Percentiles rank a stretch among this genome's conserved stretches.
phyloP scores from a whole-genome alignment of 2,797 vertebrate genomes.

The Molossus alvarezi region DNA sequence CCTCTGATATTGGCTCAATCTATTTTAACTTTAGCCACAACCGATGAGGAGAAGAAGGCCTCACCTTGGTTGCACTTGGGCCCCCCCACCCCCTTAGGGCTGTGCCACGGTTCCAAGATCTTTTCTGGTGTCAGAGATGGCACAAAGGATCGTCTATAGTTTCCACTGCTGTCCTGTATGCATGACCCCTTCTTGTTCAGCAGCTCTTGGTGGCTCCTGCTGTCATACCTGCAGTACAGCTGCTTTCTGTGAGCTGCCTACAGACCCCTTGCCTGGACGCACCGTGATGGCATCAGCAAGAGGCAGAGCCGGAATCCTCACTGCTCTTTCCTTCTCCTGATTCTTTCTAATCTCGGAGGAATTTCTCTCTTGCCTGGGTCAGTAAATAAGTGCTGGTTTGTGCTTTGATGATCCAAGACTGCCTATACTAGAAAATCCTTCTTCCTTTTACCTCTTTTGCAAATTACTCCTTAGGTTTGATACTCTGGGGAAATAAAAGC shows the following conservation, averaged over 20 bases:
- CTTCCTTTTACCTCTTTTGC: constrained; percentile 40
- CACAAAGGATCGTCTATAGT: not conserved
- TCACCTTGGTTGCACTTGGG: not conserved
- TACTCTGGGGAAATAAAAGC: constrained; percentile 66
- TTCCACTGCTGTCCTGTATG: not conserved
- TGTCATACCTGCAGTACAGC: not conserved
- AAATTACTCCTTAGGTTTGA: constrained; percentile 41
- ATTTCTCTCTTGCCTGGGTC: not conserved
- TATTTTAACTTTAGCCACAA: not conserved
- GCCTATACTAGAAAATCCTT: not conserved
- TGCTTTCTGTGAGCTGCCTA: not conserved
- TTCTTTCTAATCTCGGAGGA: not conserved
- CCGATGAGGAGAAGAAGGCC: not conserved
- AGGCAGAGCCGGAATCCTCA: not conserved
- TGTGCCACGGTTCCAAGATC: not conserved
- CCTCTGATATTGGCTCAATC: not conserved
- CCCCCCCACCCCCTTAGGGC: not conserved
- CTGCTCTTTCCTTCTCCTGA: not conserved
- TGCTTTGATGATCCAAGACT: not conserved
- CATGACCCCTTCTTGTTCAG: not conserved
- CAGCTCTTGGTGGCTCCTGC: not conserved
- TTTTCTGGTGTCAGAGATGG: not conserved
- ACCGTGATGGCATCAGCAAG: not conserved
- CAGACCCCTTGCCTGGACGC: not conserved
- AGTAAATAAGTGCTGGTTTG: not conserved